Evolutionary conservation across 1,140 invertebrate species (phyloP).

Genomic region (Chironomus striatipennis): DNA sequence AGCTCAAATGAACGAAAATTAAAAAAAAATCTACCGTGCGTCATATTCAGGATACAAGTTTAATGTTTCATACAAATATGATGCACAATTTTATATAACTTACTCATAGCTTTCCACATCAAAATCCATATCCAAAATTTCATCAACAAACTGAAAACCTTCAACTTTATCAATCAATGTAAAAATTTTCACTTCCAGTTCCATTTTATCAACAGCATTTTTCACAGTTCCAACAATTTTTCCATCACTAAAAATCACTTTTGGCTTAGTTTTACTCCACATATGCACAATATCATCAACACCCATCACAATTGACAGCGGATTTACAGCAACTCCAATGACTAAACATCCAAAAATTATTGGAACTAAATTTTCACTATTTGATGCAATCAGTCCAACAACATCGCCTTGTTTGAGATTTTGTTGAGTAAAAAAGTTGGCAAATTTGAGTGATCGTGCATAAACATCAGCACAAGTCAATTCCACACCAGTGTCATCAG

Average conservation of each 20-base stretch:
- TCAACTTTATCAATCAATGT: slow-evolving; percentile 33
- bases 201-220: slow-evolving; percentile 30
- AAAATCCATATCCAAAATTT: not conserved
- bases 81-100: not conserved
- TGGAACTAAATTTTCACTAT: slow-evolving; percentile 17
- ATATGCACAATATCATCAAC: slow-evolving; percentile 28
- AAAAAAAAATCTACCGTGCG: too few relatives aligned
- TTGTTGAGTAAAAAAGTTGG: not conserved
- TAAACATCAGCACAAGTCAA: slow-evolving; percentile 1
- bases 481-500: not conserved
- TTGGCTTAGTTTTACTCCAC: slow-evolving; percentile 34
- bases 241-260: slow-evolving; percentile 37
- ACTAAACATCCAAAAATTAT: slow-evolving; percentile 19
- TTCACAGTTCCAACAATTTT: slow-evolving; percentile 32
- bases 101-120: not conserved
- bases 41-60: too few relatives aligned
- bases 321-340: slow-evolving; percentile 22
- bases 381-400: slow-evolving; percentile 12
- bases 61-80: too few relatives aligned
- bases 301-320: slow-evolving; percentile 30
- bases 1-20: too few relatives aligned
- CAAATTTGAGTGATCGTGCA: not conserved
- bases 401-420: slow-evolving; percentile 20
- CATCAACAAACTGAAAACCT: not conserved
- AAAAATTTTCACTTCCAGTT: slow-evolving; percentile 32